Evolutionary conservation across 2,113 vertebrate genomes (phyloP), one percentile per base, ranked within the genome.

Genomic region (Callipepla squamata): DNA sequence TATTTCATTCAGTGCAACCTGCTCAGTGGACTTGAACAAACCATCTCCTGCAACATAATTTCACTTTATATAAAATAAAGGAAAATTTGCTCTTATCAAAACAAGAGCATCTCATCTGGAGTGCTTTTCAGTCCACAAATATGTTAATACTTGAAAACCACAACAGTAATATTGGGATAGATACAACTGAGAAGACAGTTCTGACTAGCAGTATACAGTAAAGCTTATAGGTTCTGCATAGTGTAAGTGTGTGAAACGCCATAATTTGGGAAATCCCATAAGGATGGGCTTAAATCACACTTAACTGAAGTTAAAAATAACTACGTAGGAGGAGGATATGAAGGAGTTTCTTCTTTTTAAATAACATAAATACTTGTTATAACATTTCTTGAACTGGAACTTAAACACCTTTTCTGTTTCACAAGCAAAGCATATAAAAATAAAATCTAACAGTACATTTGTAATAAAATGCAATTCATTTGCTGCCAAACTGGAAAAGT

Each of bases 171-270:
- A 28, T 57, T 75, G 51, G 42, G 23, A 32, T 11, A 21, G 51
- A 17, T 45, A 9, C 9, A 45, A 51, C 21, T 11, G 59, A 75
- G 42, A 63, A 85, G 61, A 32, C 34, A 11, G 6, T 58, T 69
- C 42, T n/a, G 44, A 53, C 3, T 14, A 62, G 36, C 3, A 78
- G 19, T 8, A 26, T 21, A 47, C 26, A 42, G 55, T 28, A 45
- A 74, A 80, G 47, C 11, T 7, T 8, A 30, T 0, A 0, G 36
- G n/a, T 8, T 3, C 1, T 25, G 15, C 50, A 13, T 14, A 34
- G 21, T 5, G 10, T 61, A 10, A 55, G 23, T 2, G 8, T 19
- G 42, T 45, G 38, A 78, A 85, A 78, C 32, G 28, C 10, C 32
- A 18, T 28, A 8, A 5, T 28, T 51, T 44, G 34, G 23, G 65